Percentiles rank a stretch among this genome's conserved stretches.
These are phyloP conservation scores for Cossypha caffra DNA, from an alignment of 2,797 vertebrate species.

Conservation along the genomic window DNA sequence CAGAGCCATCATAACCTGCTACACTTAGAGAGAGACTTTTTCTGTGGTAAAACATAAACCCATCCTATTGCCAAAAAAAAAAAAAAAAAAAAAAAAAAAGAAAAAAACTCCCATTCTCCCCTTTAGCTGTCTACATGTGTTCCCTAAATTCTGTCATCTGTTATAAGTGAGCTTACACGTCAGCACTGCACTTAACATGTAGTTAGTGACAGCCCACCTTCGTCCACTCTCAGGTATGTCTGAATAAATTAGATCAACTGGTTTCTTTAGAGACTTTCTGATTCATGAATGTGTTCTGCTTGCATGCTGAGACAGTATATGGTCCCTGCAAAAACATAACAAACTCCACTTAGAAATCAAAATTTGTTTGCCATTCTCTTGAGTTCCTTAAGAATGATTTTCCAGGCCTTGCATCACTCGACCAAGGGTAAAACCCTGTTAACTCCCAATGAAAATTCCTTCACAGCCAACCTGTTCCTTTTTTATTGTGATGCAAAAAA, in stretches of 20 bases:
- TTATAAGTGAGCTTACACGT: not conserved
- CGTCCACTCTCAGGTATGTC: not conserved
- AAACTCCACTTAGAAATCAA: not conserved
- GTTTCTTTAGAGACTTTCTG: not conserved
- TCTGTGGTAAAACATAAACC: not conserved
- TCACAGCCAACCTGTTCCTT: not conserved
- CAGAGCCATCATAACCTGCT: slow-evolving; percentile 26
- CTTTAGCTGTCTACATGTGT: not conserved
- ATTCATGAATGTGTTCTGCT: not conserved
- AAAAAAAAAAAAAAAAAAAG: not conserved
- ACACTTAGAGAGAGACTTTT: not conserved
- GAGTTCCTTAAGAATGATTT: not conserved
- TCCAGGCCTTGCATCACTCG: not conserved
- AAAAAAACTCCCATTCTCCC: not conserved
- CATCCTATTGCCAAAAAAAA: not conserved
- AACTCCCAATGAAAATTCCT: not conserved
- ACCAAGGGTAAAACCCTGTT: not conserved
- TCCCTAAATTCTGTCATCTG: not conserved
- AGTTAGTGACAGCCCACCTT: not conserved
- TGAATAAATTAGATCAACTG: not conserved
- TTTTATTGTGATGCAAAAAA: not conserved
- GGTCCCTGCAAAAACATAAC: not conserved
- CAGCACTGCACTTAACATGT: not conserved
- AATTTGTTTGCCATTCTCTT: not conserved
- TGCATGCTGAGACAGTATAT: not conserved